phyloP scores from a whole-genome alignment of 2,797 vertebrate species.

The Betta splendens region DNA sequence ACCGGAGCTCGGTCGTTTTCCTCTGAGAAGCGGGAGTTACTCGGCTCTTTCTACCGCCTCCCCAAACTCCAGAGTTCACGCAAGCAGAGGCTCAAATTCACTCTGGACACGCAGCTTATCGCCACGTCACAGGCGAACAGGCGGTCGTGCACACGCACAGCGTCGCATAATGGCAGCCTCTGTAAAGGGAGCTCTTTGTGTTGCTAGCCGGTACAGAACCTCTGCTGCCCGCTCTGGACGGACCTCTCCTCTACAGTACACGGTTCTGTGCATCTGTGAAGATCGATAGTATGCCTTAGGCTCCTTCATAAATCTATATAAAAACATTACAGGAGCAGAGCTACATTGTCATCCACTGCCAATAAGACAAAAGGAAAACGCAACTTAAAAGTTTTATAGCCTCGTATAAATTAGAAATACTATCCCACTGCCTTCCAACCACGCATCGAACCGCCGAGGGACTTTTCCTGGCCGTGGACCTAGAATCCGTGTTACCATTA shows the following conservation, averaged over 20 bases:
- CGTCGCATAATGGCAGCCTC: too few relatives aligned
- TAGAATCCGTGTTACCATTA: slow-evolving; percentile 45
- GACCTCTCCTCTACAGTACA: not conserved
- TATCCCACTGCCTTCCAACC: slow-evolving; percentile 46
- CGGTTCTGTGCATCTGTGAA: slow-evolving; percentile 8
- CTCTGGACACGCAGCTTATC: not conserved
- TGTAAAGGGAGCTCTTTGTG: slow-evolving; percentile 11
- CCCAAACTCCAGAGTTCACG: not conserved
- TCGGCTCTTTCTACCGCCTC: not conserved
- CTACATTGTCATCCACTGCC: slow-evolving; percentile 29
- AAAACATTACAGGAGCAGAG: slow-evolving; percentile 39
- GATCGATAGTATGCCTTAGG: slow-evolving; percentile 36
- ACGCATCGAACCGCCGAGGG: slow-evolving; percentile 34
- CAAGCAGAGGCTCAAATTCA: not conserved
- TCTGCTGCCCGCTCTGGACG: not conserved
- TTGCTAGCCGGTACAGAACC: slow-evolving; percentile 26
- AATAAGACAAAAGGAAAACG: slow-evolving; percentile 20
- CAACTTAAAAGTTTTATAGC: slow-evolving; percentile 37
- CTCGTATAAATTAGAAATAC: slow-evolving; percentile 44
- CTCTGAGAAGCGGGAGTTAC: not conserved
- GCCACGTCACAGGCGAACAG: not conserved
- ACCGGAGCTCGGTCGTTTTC: slow-evolving; percentile 10
- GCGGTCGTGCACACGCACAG: not conserved
- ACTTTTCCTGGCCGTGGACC: slow-evolving; percentile 43
- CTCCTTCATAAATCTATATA: slow-evolving; percentile 39